Percentiles rank a stretch among this genome's conserved stretches.
phyloP scores from a whole-genome alignment of 2,888 invertebrate species.

The Drosophila suboccidentalis region DNA sequence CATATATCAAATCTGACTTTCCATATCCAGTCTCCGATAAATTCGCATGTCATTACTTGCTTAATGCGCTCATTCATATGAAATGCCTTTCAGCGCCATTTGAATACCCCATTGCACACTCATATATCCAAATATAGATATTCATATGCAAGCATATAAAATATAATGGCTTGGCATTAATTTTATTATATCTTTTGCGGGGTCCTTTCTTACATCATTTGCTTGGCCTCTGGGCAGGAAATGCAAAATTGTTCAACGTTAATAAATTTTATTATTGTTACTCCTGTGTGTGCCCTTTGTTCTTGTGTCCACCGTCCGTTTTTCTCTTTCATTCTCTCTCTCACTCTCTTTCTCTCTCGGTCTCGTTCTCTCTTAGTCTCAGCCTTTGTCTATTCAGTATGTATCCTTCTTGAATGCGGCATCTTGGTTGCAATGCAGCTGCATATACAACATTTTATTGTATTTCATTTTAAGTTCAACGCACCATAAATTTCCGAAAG shows the following conservation, averaged over 20 bases:
- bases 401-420: constrained; percentile 19
- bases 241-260: constrained; percentile 62
- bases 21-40: constrained; percentile 23
- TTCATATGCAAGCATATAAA: constrained; percentile 32
- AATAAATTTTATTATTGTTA: constrained; percentile 76
- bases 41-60: constrained; percentile 20
- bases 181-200: constrained; percentile 64
- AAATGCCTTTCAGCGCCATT: constrained; percentile 50
- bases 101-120: constrained; percentile 59
- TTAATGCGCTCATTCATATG: constrained; percentile 43
- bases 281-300: constrained; percentile 46
- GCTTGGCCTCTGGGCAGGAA: constrained; percentile 44
- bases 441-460: constrained; percentile 68
- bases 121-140: constrained; percentile 31
- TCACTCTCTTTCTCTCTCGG: neutral
- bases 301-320: constrained; percentile 11
- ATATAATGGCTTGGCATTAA: constrained; percentile 62
- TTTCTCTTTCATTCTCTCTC: neutral
- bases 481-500: constrained; percentile 73
- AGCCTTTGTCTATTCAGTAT: neutral
- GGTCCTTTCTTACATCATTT: constrained; percentile 47
- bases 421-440: constrained; percentile 52
- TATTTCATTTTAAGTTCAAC: constrained; percentile 79
- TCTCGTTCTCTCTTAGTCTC: neutral
- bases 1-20: constrained; percentile 16